phyloP scores from a whole-genome alignment of 2,797 vertebrate species.

The Spinibarbus caldwelli region DNA sequence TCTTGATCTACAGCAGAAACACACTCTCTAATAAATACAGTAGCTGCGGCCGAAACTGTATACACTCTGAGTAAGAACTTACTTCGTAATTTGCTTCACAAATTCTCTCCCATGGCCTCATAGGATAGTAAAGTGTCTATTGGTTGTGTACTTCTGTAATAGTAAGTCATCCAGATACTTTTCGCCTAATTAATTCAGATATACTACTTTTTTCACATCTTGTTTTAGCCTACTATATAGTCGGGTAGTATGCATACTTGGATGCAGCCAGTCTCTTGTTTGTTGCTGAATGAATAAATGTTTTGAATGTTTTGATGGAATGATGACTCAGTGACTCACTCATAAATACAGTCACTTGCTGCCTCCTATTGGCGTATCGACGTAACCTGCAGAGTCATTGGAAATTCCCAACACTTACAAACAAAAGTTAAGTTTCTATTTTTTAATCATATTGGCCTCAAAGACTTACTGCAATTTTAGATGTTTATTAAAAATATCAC shows the following conservation, averaged over 20 bases:
- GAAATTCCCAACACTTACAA: neutral
- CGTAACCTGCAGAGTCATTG: neutral
- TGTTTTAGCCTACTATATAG: neutral
- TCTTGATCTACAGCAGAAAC: neutral
- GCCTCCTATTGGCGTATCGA: neutral
- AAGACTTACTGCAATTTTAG: too few species aligned
- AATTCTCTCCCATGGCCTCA: neutral
- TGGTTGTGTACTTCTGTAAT: neutral
- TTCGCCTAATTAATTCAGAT: neutral
- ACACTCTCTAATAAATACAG: neutral
- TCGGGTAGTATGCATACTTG: neutral
- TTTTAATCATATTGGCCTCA: neutral
- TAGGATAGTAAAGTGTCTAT: neutral
- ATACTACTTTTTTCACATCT: neutral
- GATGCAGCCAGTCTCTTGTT: neutral
- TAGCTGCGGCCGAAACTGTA: neutral
- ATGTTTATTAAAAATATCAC: neutral
- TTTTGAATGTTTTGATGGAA: neutral
- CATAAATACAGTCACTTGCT: neutral
- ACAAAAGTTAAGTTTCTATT: neutral
- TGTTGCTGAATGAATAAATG: neutral
- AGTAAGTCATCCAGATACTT: neutral
- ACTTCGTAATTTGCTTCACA: neutral
- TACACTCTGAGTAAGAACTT: neutral
- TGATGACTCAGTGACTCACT: neutral